phyloP scores from a whole-genome alignment of 2,888 invertebrate species.

The Ischnura elegans region DNA sequence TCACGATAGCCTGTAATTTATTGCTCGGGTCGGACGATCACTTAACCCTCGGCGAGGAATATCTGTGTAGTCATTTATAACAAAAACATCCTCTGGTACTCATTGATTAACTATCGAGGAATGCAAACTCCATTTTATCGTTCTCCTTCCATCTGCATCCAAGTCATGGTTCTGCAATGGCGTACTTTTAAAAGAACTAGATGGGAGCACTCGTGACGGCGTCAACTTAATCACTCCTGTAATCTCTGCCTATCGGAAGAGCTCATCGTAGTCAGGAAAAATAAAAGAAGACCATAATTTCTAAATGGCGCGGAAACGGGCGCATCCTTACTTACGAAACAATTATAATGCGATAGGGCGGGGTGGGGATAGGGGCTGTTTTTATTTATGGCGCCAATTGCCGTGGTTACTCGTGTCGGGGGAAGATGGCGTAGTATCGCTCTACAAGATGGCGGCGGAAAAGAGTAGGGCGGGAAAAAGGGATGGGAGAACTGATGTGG shows the following conservation, averaged over 20 bases:
- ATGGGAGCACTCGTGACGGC: background rate
- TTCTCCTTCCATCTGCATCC: background rate
- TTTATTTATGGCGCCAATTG: background rate
- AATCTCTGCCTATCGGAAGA: background rate
- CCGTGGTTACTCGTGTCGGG: background rate
- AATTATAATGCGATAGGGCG: background rate
- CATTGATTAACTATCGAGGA: background rate
- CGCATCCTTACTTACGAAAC: constrained; percentile 21
- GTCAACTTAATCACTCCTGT: constrained; percentile 11
- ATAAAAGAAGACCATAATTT: constrained; percentile 3
- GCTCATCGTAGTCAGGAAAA: background rate
- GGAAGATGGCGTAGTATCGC: background rate
- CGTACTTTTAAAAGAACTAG: background rate
- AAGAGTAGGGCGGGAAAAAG: background rate
- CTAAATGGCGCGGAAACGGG: background rate
- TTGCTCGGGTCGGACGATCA: background rate
- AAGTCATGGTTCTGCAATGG: background rate
- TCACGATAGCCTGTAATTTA: background rate
- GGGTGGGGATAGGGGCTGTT: background rate
- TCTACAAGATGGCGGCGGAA: background rate
- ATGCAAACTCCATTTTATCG: background rate
- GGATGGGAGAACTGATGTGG: background rate
- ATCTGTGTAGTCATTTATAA: background rate
- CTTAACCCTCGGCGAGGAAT: background rate
- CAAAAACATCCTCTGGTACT: background rate